These are phyloP conservation scores for human DNA, from an alignment of 2,113 vertebrate genomes.

Conservation along the genomic window GRCh38 chr6:134723501-134724000, in stretches of 20 bases:
- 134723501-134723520: slow-evolving; percentile 46
- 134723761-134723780: slow-evolving; percentile 1
- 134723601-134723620: neutral
- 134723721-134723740: neutral
- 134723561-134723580: slow-evolving; percentile 49
- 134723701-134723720: neutral
- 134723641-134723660: neutral
- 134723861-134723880: slow-evolving; percentile 20
- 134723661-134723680: neutral
- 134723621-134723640: neutral
- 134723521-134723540: slow-evolving; percentile 52
- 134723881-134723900: slow-evolving; percentile 40
- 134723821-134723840: slow-evolving; percentile 1
- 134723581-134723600: neutral
- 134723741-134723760: neutral
- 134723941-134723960: neutral
- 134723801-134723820: slow-evolving; percentile 49
- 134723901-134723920: slow-evolving; percentile 7
- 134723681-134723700: neutral
- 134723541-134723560: slow-evolving; percentile 42
- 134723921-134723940: neutral
- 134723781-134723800: slow-evolving; percentile 12
- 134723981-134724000: neutral
- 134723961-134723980: neutral
- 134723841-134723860: neutral